Evolutionary conservation across 2,888 invertebrate genomes (phyloP), one percentile per base, ranked within the genome.

Genomic region (Campoplex nolae): DNA sequence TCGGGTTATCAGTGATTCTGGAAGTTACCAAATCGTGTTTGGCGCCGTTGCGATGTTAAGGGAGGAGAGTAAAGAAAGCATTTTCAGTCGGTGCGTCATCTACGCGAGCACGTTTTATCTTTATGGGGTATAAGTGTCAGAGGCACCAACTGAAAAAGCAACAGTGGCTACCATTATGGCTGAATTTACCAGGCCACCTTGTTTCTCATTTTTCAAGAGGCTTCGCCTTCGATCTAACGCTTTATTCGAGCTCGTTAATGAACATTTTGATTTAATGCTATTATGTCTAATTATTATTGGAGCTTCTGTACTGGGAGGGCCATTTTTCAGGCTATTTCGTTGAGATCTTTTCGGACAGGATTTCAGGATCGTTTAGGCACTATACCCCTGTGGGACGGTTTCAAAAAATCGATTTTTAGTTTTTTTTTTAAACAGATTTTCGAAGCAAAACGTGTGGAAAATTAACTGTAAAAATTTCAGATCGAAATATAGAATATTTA

Each of bases 51-150:
- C 51, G 65, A 65, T 16, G 35, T 18, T 51, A 62, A 28, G 83
- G 83, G 51, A 45, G 75, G 51, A 45, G 75, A 42, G 38, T 45
- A 9, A 56, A 71, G 80, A 86, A 83, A 83, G 83, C 85, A 86
- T 86, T 86, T 86, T 86, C 85, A 75, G 85, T 51, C 75, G 70
- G 75, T 86, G 85, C 85, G 85, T 86, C 85, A 86, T 86, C 83
- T 68, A 56, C 32, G 38, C 18, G 65, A 23, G 6, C 42, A 32
- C 65, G 83, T 71, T 86, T 83, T 80, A 86, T 86, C 85, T 86
- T 86, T 86, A 83, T 83, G 85, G 75, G 79, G 83, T 86, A 83
- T 62, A 79, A 79, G 51, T 79, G 83, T 86, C 83, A 16, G 78
- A 65, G 38, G 83, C 62, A 71, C 85, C 65, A 62, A 58, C 74